These are phyloP conservation scores for Lucifuga dentata DNA, from an alignment of 2,113 vertebrate species.

Conservation along the genomic window DNA sequence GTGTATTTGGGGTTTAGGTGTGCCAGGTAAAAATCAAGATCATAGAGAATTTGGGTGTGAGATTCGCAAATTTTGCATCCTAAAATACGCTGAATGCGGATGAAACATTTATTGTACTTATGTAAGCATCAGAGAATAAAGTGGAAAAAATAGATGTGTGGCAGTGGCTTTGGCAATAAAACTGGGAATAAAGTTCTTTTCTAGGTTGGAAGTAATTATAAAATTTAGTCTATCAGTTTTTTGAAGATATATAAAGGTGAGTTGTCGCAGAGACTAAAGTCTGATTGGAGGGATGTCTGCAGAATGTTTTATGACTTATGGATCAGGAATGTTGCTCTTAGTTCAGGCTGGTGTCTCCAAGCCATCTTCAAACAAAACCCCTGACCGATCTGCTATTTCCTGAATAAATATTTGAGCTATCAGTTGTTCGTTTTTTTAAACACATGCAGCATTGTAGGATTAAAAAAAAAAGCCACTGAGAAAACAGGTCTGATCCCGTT, in stretches of 20 bases:
- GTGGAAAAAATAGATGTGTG: too few relatives aligned
- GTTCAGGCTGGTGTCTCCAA: neutral
- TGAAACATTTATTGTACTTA: too few relatives aligned
- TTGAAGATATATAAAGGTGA: neutral
- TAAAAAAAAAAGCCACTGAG: slow-evolving; percentile 1
- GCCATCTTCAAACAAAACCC: slow-evolving; percentile 1
- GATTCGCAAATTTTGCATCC: too few relatives aligned
- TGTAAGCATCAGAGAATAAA: too few relatives aligned
- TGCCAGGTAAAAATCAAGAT: too few relatives aligned
- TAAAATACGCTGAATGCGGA: too few relatives aligned
- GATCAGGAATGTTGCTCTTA: neutral
- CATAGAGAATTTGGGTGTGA: too few relatives aligned
- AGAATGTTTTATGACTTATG: neutral
- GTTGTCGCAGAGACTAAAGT: neutral
- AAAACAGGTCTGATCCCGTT: neutral
- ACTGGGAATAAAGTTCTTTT: too few relatives aligned
- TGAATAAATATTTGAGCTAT: neutral
- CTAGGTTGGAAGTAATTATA: too few relatives aligned
- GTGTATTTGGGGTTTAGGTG: too few relatives aligned
- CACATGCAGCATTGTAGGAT: neutral
- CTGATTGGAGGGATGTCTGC: neutral
- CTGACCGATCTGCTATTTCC: neutral
- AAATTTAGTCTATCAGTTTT: too few relatives aligned
- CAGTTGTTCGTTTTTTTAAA: neutral
- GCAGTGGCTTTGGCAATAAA: too few relatives aligned